Evolutionary conservation across 2,797 vertebrate species (phyloP), one percentile per base, ranked within the genome.

Genomic region (Halcyon chelicuti): DNA sequence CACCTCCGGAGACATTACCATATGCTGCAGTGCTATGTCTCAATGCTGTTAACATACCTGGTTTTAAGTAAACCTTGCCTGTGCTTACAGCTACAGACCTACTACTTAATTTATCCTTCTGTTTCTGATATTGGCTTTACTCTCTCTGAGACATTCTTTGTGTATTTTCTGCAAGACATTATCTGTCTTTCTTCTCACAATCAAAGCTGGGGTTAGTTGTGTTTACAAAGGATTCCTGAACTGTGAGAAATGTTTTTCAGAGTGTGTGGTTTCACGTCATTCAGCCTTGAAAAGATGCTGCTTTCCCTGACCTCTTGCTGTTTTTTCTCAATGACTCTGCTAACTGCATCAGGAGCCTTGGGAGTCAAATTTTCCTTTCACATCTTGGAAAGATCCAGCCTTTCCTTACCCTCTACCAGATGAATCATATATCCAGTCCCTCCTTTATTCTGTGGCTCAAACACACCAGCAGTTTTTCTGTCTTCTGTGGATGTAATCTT

Each of bases 281-380:
- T 94, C 91, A 83, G 62, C 91, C 82, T 94, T 91, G 94, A 94
- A 90, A 95, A 66, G 72, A 57, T 88, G 65, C 75, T 90, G 94
- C 73, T 88, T 93, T 77, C 89, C 79, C 85, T 95, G 94, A 95
- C 93, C 86, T 94, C 74, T 86, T 62, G 65, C 31, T 91, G 39
- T 0, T 25, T 40, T 93, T 87, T 83, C 91, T 92, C 81, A 86
- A 3, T 80, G 61, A 61, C 81, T 84, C 46, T 90, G 51, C 26
- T 70, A 82, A 83, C 83, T 93, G 68, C 94, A 94, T 92, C 92
- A 78, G 39, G 65, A 88, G 73, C 82, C 89, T 91, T 80, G 54
- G 66, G 49, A 94, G 52, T 88, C 70, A 86, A 18, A 33, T 94
- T 95, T 95, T 93, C 79, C 93, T 90, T 93, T 92, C 51, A 40